phyloP scores from a whole-genome alignment of 1,140 invertebrate genomes.

The Rhyzopertha dominica region DNA sequence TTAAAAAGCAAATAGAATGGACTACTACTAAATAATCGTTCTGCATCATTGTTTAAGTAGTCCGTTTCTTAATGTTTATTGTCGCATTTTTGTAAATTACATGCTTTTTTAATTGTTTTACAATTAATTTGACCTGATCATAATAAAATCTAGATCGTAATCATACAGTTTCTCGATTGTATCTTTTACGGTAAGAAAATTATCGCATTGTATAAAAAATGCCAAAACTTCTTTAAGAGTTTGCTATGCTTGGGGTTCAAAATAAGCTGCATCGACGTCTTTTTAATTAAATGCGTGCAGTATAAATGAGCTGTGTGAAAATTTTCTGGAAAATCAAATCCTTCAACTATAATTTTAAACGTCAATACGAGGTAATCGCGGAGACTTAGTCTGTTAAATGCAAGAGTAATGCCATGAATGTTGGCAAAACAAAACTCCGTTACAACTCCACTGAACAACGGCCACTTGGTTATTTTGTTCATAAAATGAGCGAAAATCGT shows the following conservation, averaged over 20 bases:
- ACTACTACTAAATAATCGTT: too few relatives aligned
- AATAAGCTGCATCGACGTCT: conserved; percentile 3
- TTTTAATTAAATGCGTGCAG: conserved; percentile 16
- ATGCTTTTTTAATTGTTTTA: conserved; percentile 5
- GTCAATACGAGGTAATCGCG: conserved; percentile 4
- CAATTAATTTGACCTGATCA: not conserved
- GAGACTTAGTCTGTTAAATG: conserved; percentile 11
- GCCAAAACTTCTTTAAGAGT: conserved; percentile 10
- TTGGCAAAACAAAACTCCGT: conserved; percentile 13
- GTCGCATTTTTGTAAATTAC: not conserved
- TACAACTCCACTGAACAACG: conserved; percentile 8
- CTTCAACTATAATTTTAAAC: conserved; percentile 2
- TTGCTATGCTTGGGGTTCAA: not conserved
- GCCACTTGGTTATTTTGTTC: too few relatives aligned
- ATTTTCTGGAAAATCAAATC: not conserved
- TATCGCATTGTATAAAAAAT: not conserved
- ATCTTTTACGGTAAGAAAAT: not conserved
- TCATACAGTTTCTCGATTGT: conserved; percentile 1
- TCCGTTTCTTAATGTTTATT: not conserved
- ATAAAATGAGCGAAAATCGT: too few relatives aligned
- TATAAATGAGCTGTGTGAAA: conserved; percentile 7
- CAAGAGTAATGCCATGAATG: conserved; percentile 14
- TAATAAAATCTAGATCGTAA: not conserved
- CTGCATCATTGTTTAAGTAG: too few relatives aligned
- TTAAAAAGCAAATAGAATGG: too few relatives aligned